phyloP scores from a whole-genome alignment of 2,888 invertebrate genomes.

The Gonocerus acuteangulatus region DNA sequence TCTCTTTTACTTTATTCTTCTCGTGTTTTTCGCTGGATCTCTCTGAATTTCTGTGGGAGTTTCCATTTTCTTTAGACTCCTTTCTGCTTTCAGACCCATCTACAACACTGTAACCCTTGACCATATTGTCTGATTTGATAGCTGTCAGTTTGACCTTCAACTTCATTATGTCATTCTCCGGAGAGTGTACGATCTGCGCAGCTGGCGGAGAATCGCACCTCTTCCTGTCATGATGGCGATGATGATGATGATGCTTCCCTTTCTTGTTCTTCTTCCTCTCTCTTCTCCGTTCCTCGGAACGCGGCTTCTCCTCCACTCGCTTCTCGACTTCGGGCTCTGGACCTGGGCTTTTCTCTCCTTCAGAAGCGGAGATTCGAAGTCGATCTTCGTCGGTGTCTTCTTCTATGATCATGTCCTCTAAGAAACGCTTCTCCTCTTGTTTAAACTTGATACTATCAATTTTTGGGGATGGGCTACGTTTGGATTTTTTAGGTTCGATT shows the following conservation, averaged over 20 bases:
- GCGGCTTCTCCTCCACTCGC: slow-evolving; percentile 17
- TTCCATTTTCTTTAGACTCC: slow-evolving; percentile 18
- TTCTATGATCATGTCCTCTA: slow-evolving; percentile 29
- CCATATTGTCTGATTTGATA: slow-evolving; percentile 28
- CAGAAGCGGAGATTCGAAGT: slow-evolving; percentile 25
- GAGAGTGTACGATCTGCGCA: slow-evolving; percentile 39
- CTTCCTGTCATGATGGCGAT: slow-evolving; percentile 38
- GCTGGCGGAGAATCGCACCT: slow-evolving; percentile 36
- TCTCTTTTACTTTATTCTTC: slow-evolving; percentile 22
- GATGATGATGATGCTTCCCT: slow-evolving; percentile 39
- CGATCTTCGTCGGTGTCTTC: slow-evolving; percentile 31
- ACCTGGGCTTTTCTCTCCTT: slow-evolving; percentile 26
- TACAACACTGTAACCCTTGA: slow-evolving; percentile 29
- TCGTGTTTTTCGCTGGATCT: slow-evolving; percentile 20
- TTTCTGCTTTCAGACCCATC: slow-evolving; percentile 11
- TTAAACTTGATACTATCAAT: slow-evolving; percentile 20
- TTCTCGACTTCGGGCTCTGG: slow-evolving; percentile 12
- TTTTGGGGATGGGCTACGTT: slow-evolving; percentile 18
- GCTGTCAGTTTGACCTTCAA: slow-evolving; percentile 39
- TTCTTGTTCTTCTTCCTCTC: slow-evolving; percentile 38
- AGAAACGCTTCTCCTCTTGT: slow-evolving; percentile 16
- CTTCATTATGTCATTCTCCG: slow-evolving; percentile 39
- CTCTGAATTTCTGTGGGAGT: slow-evolving; percentile 20
- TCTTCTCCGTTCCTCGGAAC: slow-evolving; percentile 32
- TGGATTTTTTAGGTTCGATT: slow-evolving; percentile 10